Evolutionary conservation across 2,113 vertebrate genomes (phyloP), one percentile per base, ranked within the genome.

Genomic region (Ascaphus truei): DNA sequence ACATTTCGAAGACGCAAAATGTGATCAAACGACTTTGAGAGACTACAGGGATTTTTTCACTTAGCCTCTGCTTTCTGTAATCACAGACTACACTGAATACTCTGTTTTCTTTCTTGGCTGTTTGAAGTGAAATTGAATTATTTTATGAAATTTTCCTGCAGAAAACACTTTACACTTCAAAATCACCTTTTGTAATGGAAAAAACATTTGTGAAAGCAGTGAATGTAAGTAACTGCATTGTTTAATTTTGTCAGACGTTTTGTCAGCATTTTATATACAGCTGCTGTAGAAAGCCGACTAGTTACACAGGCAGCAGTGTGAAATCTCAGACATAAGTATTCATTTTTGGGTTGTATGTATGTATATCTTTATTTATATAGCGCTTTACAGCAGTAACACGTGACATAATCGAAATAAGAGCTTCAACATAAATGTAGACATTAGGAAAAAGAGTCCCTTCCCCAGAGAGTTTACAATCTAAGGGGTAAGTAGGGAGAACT

Each of bases 81-180:
- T 59, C 33, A 15, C 22, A 39, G 56, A 39, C 34, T 37, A n/a
- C 23, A 59, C 1, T 59, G 56, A 7, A 25, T 59, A 39, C 22
- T 7, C 22, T 59, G 34, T 39, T 59, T 59, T 39, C 7, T 4
- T 29, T 66, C 26, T 5, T 1, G n/a, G 0, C 18, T 63, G 36
- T 23, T 4, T 55, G 12, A 59, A 59, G 56, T 74, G 72, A 75
- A 73, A 66, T 75, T 76, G 25, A 34, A 75, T 55, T 48, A 73
- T 77, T 78, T 77, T 47, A 57, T 73, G 59, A 26, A 68, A 20
- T 72, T 72, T 79, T 78, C 29, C 74, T 64, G 72, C 78, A 62
- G 71, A 72, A 76, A 74, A 52, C 63, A 57, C 30, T 78, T 73
- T 18, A 74, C 29, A 29, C 16, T 74, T 83, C 66, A 77, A 59